A percentile compares a stretch with the other conserved stretches of the same genome.
phyloP scores from a whole-genome alignment of 2,888 invertebrate species.

The Hyles lineata region DNA sequence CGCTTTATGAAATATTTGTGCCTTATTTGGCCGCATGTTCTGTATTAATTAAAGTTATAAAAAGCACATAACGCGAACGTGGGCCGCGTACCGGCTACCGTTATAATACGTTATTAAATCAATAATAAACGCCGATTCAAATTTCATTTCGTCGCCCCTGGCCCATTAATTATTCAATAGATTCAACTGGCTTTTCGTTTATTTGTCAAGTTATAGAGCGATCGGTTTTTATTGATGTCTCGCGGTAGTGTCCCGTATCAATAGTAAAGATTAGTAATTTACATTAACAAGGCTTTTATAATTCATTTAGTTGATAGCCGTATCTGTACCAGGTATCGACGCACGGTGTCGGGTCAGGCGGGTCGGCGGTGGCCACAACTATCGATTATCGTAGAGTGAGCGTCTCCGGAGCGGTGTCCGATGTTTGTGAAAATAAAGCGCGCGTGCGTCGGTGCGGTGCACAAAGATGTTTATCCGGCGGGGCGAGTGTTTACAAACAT shows the following conservation, averaged over 20 bases:
- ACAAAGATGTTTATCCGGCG: constrained; percentile 64
- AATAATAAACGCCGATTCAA: constrained; percentile 46
- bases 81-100: constrained; percentile 11
- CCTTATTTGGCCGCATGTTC: constrained; percentile 6
- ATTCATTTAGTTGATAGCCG: not conserved
- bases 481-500: constrained; percentile 63
- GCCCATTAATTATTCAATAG: constrained; percentile 76
- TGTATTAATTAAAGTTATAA: constrained; percentile 25
- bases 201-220: constrained; percentile 59
- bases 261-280: not conserved
- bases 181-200: constrained; percentile 55
- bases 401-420: not conserved
- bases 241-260: constrained; percentile 37
- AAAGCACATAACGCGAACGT: constrained; percentile 19
- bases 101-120: constrained; percentile 36
- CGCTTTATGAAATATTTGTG: constrained; percentile 26
- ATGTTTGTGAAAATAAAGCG: constrained; percentile 41
- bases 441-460: constrained; percentile 54
- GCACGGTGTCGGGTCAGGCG: not conserved
- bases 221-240: constrained; percentile 63
- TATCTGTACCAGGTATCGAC: not conserved
- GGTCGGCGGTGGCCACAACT: not conserved
- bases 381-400: not conserved
- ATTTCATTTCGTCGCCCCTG: constrained; percentile 63
- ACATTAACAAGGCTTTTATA: not conserved